A percentile compares a stretch with the other conserved stretches of the same genome.
phyloP scores from a whole-genome alignment of 2,888 invertebrate genomes.

The Listrodromus nycthemerus region DNA sequence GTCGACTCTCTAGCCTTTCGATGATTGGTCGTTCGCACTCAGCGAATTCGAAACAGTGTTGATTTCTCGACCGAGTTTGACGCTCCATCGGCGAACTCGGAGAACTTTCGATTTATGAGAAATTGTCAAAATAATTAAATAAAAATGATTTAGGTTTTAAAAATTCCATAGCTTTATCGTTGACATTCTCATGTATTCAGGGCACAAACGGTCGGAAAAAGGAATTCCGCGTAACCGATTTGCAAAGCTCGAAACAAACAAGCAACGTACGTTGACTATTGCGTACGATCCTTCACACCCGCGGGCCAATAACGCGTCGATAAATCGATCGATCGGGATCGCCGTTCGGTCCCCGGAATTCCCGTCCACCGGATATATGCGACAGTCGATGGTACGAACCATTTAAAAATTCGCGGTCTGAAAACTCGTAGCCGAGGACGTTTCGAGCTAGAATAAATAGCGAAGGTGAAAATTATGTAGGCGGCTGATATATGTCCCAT shows the following conservation, averaged over 20 bases:
- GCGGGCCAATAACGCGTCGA: slow-evolving; percentile 23
- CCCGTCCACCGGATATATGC: slow-evolving; percentile 1
- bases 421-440: slow-evolving; percentile 34
- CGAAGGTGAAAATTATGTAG: slow-evolving; percentile 78
- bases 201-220: slow-evolving; percentile 13
- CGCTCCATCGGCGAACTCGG: background rate
- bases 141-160: background rate
- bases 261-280: slow-evolving; percentile 19
- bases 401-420: slow-evolving; percentile 67
- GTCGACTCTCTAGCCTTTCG: slow-evolving; percentile 40
- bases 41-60: slow-evolving; percentile 35
- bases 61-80: slow-evolving; percentile 26
- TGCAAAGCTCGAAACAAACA: background rate
- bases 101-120: slow-evolving; percentile 16
- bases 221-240: slow-evolving; percentile 12
- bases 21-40: slow-evolving; percentile 42
- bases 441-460: slow-evolving; percentile 67
- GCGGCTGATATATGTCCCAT: slow-evolving; percentile 77
- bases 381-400: slow-evolving; percentile 9
- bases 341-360: slow-evolving; percentile 3
- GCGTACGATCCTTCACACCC: slow-evolving; percentile 51
- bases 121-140: background rate
- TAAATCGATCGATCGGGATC: slow-evolving; percentile 54
- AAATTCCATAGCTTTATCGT: slow-evolving; percentile 16
- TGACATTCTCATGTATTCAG: slow-evolving; percentile 3